phyloP scores from a whole-genome alignment of 2,113 vertebrate genomes.

The Pristiophorus japonicus region DNA sequence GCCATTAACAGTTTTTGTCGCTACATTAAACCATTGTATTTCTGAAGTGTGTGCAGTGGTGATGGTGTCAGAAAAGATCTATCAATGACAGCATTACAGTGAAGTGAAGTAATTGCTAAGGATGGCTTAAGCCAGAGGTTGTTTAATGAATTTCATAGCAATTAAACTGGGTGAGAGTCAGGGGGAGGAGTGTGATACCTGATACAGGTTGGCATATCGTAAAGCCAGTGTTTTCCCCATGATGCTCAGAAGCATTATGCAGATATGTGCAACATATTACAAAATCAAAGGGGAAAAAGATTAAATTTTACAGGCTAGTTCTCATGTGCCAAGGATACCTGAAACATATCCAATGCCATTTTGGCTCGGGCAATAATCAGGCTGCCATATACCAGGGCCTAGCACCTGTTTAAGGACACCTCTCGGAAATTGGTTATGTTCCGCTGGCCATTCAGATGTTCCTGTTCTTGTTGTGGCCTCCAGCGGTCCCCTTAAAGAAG shows the following conservation, averaged over 20 bases:
- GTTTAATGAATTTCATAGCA: conserved; percentile 20
- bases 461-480: neutral
- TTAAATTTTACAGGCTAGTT: neutral
- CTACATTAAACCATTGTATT: conserved; percentile 9
- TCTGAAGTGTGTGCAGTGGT: neutral
- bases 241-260: neutral
- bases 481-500: neutral
- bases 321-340: neutral
- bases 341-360: neutral
- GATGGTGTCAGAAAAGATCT: conserved; percentile 3
- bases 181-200: neutral
- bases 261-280: neutral
- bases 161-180: neutral
- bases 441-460: neutral
- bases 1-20: neutral
- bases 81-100: neutral
- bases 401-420: neutral
- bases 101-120: conserved; percentile 14
- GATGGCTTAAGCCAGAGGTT: neutral
- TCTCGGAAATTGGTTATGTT: neutral
- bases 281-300: neutral
- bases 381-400: neutral
- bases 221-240: neutral
- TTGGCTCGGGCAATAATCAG: neutral
- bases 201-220: neutral